These are phyloP conservation scores for Physocephala rufipes DNA, from an alignment of 2,888 invertebrate species.

Conservation along the genomic window DNA sequence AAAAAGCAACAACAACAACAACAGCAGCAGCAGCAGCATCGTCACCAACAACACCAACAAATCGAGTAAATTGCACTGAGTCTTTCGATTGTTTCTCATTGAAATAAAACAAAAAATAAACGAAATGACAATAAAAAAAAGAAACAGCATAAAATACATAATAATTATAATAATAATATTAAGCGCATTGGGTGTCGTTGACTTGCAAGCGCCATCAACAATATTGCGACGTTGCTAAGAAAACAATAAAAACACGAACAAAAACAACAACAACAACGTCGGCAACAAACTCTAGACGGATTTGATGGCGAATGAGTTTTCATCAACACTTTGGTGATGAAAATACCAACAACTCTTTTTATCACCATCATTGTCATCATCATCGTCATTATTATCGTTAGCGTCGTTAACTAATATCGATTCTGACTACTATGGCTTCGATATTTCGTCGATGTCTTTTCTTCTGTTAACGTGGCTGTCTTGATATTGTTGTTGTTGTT, in stretches of 20 bases:
- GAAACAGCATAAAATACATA: neutral
- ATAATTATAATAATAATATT: neutral
- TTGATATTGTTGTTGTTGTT: constrained; percentile 9
- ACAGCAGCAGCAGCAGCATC: no score
- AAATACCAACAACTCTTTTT: neutral
- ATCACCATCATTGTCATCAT: constrained; percentile 13
- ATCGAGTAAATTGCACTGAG: neutral
- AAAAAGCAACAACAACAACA: constrained; percentile 17
- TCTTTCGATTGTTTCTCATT: no score
- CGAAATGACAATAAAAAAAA: constrained; percentile 13
- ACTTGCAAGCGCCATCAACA: constrained; percentile 1
- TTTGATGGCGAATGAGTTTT: neutral
- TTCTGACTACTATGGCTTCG: no score
- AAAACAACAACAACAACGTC: constrained; percentile 40
- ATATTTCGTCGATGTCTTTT: neutral
- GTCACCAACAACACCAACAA: no score
- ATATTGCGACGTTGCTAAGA: no score
- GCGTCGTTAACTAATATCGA: neutral
- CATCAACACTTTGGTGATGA: neutral
- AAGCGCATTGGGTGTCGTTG: constrained; percentile 8
- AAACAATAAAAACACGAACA: neutral
- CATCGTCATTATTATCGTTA: neutral
- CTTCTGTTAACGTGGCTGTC: neutral
- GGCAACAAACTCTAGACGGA: constrained; percentile 33
- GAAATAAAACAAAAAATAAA: neutral